phyloP scores from a whole-genome alignment of 92 coral and sea anemone species.

The Ricordea florida region DNA sequence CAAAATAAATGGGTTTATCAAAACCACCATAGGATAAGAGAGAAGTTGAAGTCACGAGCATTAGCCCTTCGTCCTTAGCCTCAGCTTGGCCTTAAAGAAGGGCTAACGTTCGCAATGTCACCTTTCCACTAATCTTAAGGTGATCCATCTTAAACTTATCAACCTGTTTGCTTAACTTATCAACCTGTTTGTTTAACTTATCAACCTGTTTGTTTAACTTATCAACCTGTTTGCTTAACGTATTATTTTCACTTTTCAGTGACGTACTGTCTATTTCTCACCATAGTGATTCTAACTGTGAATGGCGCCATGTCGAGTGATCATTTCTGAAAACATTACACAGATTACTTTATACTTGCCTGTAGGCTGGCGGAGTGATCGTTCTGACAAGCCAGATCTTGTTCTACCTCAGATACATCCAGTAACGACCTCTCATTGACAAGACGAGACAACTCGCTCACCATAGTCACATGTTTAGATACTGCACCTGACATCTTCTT shows the following conservation, averaged over 20 bases:
- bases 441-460: constrained; percentile 94
- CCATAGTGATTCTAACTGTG: too few relatives aligned
- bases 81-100: too few relatives aligned
- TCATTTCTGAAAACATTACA: too few relatives aligned
- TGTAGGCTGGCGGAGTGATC: constrained; percentile 92
- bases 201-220: background rate
- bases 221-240: background rate
- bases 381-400: constrained; percentile 93
- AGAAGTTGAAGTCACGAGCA: too few relatives aligned
- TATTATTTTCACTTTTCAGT: background rate
- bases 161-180: background rate
- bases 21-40: too few relatives aligned
- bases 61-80: too few relatives aligned
- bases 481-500: constrained; percentile 99
- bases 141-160: too few relatives aligned
- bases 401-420: constrained; percentile 98
- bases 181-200: background rate
- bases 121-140: too few relatives aligned
- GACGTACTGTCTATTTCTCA: background rate
- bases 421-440: constrained; percentile 81
- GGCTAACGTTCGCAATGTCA: too few relatives aligned
- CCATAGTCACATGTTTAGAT: constrained; percentile 96
- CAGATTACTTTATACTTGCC: constrained; percentile 58
- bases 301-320: too few relatives aligned
- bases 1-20: too few relatives aligned